Evolutionary conservation across 2,113 vertebrate species (phyloP).

Genomic region (Notiomystis cincta): DNA sequence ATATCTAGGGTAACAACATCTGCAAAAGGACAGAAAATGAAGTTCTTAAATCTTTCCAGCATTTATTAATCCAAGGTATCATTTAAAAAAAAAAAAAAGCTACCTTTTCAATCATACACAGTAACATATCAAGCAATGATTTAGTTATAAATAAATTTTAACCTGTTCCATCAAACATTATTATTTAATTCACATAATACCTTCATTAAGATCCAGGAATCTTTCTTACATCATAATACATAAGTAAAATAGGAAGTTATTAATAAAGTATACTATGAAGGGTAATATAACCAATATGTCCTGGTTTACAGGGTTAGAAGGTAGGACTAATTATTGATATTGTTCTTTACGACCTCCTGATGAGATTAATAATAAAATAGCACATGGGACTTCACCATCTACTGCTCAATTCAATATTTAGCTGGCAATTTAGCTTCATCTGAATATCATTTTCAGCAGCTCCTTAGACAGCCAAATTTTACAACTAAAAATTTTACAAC

Average conservation of each 20-base stretch:
- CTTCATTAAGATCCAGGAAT: neutral
- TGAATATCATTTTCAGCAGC: neutral
- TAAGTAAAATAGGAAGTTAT: neutral
- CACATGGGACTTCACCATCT: neutral
- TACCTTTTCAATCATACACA: neutral
- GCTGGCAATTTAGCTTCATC: conserved; percentile 12
- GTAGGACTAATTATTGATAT: conserved; percentile 32
- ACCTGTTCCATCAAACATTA: neutral
- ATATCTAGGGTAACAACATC: neutral
- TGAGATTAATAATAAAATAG: conserved; percentile 46
- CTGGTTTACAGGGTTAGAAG: conserved; percentile 5
- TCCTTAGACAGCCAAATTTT: neutral
- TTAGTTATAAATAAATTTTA: neutral
- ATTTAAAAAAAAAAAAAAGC: neutral
- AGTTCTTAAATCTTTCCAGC: neutral
- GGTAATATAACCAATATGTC: neutral
- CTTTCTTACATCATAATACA: neutral
- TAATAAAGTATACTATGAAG: neutral
- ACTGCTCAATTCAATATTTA: conserved; percentile 29
- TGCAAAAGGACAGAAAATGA: neutral
- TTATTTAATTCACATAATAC: neutral
- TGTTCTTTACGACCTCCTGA: conserved; percentile 37
- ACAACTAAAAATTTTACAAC: too few species aligned
- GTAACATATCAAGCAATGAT: neutral
- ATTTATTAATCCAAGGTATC: neutral